phyloP scores from a whole-genome alignment of 2,113 vertebrate genomes.

The Xiphophorus hellerii region DNA sequence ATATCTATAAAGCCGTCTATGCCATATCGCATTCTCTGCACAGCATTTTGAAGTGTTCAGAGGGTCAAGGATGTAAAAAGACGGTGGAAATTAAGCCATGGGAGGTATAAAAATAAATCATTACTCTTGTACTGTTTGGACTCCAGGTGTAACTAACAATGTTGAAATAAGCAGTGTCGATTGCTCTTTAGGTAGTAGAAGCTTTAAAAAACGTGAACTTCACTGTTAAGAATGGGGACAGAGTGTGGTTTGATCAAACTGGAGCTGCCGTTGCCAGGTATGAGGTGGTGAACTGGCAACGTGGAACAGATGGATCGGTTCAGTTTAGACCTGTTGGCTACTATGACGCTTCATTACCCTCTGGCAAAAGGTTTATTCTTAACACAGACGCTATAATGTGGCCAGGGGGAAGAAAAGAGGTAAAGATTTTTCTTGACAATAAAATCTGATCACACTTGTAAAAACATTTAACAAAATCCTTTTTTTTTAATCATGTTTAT shows the following conservation, averaged over 20 bases:
- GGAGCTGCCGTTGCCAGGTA: constrained; percentile 74
- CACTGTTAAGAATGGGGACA: constrained; percentile 65
- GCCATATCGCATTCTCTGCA: constrained; percentile 76
- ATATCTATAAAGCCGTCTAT: constrained; percentile 79
- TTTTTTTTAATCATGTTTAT: background rate
- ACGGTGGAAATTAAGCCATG: constrained; percentile 45
- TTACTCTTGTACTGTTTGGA: background rate
- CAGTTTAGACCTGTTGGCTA: constrained; percentile 77
- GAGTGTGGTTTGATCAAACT: constrained; percentile 76
- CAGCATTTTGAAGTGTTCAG: constrained; percentile 61
- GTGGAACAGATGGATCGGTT: constrained; percentile 50
- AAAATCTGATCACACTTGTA: background rate
- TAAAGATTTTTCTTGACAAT: constrained; percentile 11
- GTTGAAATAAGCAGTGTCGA: background rate
- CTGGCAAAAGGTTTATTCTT: constrained; percentile 69
- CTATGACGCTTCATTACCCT: constrained; percentile 75
- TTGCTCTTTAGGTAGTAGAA: constrained; percentile 52
- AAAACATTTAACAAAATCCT: background rate
- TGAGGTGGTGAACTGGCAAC: constrained; percentile 81
- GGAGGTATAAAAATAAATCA: constrained; percentile 63
- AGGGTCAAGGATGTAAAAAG: constrained; percentile 58
- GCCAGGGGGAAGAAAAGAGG: constrained; percentile 62
- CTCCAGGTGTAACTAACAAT: background rate
- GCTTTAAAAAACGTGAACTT: constrained; percentile 72
- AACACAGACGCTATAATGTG: constrained; percentile 66